Base-by-base conservation (phyloP, 2,888 invertebrate species). In the Apodemia mormo region DNA sequence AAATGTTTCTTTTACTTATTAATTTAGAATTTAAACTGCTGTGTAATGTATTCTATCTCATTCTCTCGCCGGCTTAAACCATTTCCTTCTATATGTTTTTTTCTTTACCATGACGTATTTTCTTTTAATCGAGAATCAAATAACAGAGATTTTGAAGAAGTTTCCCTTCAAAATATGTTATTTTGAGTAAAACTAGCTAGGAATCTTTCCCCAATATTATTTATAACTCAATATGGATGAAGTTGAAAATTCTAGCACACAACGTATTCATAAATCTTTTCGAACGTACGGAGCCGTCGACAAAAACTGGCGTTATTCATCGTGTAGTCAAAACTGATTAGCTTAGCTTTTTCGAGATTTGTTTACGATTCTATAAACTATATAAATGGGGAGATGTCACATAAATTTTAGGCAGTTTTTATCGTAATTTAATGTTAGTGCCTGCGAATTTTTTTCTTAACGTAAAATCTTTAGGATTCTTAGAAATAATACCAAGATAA, bases 321-420 rank as follows among this genome's bases (percentile, higher is more conserved):
- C 30, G 14, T 6, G 6, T 33, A 30, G 61, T 61, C 61, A 61
- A 61, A 61, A 61, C 61, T 61, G 61, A 61, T 61, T 61, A 61
- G 30, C 14, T 61, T 33, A 58, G 58, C 58, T 30, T 30, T 61
- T 33, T 14, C 61, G 61, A 61, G 30, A 37, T 61, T 61, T 12
- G 61, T 61, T 61, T 61, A 61, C 61, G 61, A 61, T 33, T 61
- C 33, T 12, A 61, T 61, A 61, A 61, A 58, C 30, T 58, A 58
- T 12, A 33, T 61, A 33, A n/a, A n/a, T n/a, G n/a, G 33, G 14
- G 33, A 33, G 33, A 12, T 33, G 33, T 2, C 52, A 37, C 61
- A 61, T 37, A 33, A 12, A 14, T 61, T 37, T 61, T n/a, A 2
- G 10, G 33, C 12, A 4, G 58, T 29, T 12, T 30, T 30, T 58